Base-by-base conservation (phyloP, 2,797 vertebrate genomes). In the Rhyacichthys aspro region DNA sequence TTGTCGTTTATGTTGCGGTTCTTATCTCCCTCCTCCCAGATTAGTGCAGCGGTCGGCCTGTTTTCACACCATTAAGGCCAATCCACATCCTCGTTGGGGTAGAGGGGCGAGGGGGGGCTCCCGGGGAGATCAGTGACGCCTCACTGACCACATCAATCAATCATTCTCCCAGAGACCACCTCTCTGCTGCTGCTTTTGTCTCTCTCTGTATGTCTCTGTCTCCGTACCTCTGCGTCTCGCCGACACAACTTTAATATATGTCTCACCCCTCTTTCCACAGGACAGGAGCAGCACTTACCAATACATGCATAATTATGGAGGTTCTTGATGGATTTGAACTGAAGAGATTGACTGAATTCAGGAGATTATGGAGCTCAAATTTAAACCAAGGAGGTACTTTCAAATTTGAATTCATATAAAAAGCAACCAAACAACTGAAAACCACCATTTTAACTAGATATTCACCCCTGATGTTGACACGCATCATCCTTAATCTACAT, bases 111-210 rank as follows among this genome's bases (percentile, higher is more conserved):
- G 36, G 55, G 55, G 80, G 67, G 67, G 64, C 81, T 88, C 86
- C 85, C 62, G 55, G 81, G 75, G 86, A 92, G 89, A 91, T 92
- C 90, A 88, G 88, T 90, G 86, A 86, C 82, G 79, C 88, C 79
- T 92, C 88, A 92, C 77, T 88, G 88, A 90, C 89, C 86, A 90
- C 86, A 89, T 92, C 92, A 92, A 89, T 93, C 90, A 89, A 84
- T 89, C 85, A 86, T 85, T 78, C 77, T 79, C 78, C 62, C 70
- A 84, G 64, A 9, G 53, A 76, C 84, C 63, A 78, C 67, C 62
- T 84, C 82, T 78, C 52, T 79, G 68, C 63, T 17, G 8, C 69
- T 86, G 61, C 85, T 59, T 82, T 82, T 87, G 77, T 85, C 70
- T 80, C 62, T 82, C 84, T 82, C 79, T 81, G 76, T 85, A 81